A percentile compares a stretch with the other conserved stretches of the same genome.
Evolutionary conservation across 2,113 vertebrate genomes (phyloP).

Genomic region (Archilochus colubris): DNA sequence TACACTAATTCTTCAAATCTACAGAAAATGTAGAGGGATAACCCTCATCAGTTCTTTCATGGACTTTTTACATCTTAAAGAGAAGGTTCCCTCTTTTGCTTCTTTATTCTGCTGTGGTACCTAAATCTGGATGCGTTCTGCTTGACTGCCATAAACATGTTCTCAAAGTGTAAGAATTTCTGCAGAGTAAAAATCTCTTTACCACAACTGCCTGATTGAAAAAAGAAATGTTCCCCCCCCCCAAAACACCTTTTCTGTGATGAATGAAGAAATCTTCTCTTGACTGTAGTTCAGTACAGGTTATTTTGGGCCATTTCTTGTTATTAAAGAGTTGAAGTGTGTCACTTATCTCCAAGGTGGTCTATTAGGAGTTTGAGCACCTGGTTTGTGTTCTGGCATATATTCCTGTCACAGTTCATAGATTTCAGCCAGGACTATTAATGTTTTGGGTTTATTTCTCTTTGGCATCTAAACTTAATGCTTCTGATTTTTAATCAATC

Average conservation of each 20-base stretch:
- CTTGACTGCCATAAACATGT: not conserved
- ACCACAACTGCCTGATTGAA: not conserved
- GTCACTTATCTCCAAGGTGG: not conserved
- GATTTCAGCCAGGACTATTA: not conserved
- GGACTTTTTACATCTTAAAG: not conserved
- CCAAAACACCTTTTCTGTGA: not conserved
- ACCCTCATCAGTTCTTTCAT: not conserved
- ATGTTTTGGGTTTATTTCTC: not conserved
- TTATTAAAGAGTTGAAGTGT: not conserved
- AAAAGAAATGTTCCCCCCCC: not conserved
- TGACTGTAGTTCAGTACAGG: accelerated
- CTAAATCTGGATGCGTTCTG: not conserved
- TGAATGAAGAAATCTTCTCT: not conserved
- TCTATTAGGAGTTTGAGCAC: not conserved
- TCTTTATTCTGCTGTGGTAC: not conserved
- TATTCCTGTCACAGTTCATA: not conserved
- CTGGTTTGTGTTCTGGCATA: not conserved
- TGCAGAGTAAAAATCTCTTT: not conserved
- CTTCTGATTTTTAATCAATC: not conserved
- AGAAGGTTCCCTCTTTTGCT: not conserved
- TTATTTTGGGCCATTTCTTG: not conserved
- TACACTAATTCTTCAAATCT: not conserved
- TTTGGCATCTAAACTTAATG: not conserved
- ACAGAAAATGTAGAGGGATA: not conserved
- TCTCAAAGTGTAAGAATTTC: not conserved